Base-by-base conservation (phyloP, 2,888 invertebrate genomes). In the Pyrochroa serraticornis region DNA sequence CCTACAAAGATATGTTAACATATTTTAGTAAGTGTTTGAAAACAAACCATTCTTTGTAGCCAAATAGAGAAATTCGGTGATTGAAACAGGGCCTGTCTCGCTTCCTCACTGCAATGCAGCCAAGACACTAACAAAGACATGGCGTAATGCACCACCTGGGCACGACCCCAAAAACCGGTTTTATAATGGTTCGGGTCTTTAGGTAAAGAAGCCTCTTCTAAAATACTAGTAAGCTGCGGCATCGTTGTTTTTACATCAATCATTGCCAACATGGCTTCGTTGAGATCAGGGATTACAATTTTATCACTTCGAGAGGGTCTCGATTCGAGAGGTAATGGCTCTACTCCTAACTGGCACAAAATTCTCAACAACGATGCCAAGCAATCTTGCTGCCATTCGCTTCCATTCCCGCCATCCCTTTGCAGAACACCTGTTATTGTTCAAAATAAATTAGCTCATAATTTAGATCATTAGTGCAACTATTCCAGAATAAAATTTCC, bases 331-430 rank as follows among this genome's bases (percentile, higher is more conserved):
- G 75, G 71, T 10, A 75, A 79, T 50, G 85, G 83, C 22, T 86
- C 83, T 7, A 94, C 90, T 0, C 95, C 95, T 48, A 96, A 85
- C 61, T 95, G 89, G 77, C 93, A 94, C 6, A 96, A 81, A 62
- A 95, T 84, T 72, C 95, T 92, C 48, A 97, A 77, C 7, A 97
- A 80, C 64, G 92, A 88, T 2, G 95, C 95, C 30, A 97, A 82
- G 72, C 95, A 96, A 75, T 97, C 97, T 75, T 95, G 95, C 51
- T 95, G 89, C 97, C 97, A 97, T 80, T 96, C 93, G 68, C 89
- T 88, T 65, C 93, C 91, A 48, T 91, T 88, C 14, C 87, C 87
- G 33, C 84, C 84, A 50, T 87, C 86, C 60, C 82, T 83, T 81
- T 93, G 92, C 60, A 93, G 77, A 36, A 87, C 86, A 37, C 91